Evolutionary conservation across 2,888 invertebrate species (phyloP).

Genomic region (Caenorhabditis drosophilae): DNA sequence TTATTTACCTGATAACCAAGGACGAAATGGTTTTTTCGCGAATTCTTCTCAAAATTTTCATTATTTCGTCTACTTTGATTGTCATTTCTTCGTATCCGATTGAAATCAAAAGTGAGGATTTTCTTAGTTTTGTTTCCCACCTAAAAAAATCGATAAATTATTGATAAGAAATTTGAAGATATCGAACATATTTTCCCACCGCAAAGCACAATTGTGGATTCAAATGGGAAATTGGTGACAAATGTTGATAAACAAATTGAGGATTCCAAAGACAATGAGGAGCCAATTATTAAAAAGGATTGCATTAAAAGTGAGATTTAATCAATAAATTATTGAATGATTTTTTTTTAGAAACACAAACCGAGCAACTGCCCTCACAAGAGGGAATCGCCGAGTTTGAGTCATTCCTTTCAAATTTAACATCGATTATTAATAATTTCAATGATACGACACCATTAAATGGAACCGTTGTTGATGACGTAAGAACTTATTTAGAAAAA

Average conservation of each 20-base stretch:
- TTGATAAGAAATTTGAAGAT: too few relatives aligned
- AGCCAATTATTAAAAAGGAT: background rate
- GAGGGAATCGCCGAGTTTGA: background rate
- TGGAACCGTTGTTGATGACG: background rate
- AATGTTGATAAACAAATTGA: slow-evolving; percentile 1
- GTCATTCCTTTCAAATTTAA: background rate
- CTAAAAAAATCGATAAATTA: too few relatives aligned
- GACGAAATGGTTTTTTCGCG: too few relatives aligned
- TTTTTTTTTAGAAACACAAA: background rate
- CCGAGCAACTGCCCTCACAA: background rate
- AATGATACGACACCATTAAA: background rate
- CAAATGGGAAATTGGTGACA: background rate
- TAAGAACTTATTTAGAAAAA: too few relatives aligned
- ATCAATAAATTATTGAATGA: too few relatives aligned
- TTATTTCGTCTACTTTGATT: too few relatives aligned
- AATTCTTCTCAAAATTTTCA: too few relatives aligned
- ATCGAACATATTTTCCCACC: background rate
- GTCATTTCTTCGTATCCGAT: too few relatives aligned
- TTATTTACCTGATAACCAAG: too few relatives aligned
- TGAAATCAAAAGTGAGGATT: too few relatives aligned
- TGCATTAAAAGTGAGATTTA: background rate
- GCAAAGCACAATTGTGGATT: background rate
- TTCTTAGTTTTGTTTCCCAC: too few relatives aligned
- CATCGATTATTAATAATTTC: background rate
- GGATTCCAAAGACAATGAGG: background rate